Percentiles rank a stretch among this genome's conserved stretches.
These are phyloP conservation scores for Erynnis tages DNA, from an alignment of 2,888 invertebrate species.

Conservation along the genomic window DNA sequence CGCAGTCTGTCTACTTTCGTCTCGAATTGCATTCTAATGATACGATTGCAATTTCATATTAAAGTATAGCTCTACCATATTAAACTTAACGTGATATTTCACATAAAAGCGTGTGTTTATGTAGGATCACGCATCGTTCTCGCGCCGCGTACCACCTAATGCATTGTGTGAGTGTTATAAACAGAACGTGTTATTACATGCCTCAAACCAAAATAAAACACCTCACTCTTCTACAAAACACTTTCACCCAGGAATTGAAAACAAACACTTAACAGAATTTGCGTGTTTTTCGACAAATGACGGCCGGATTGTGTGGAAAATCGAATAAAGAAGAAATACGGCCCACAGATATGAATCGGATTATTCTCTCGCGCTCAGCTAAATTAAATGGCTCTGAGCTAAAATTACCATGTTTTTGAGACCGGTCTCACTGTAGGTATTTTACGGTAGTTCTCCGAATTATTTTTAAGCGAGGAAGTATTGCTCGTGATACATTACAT, in stretches of 20 bases:
- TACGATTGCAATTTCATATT: not conserved
- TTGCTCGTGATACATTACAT: too few relatives aligned
- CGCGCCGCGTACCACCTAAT: not conserved
- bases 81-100: not conserved
- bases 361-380: slow-evolving; percentile 50
- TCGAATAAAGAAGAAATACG: slow-evolving; percentile 53
- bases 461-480: slow-evolving; percentile 2
- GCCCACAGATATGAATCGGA: slow-evolving; percentile 65
- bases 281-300: slow-evolving; percentile 59
- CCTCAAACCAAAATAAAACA: slow-evolving; percentile 10
- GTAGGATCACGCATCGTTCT: not conserved
- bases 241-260: slow-evolving; percentile 33
- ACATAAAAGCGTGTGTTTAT: not conserved
- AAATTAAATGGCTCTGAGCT: slow-evolving; percentile 59
- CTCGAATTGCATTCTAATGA: slow-evolving; percentile 4
- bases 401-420: slow-evolving; percentile 61
- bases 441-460: slow-evolving; percentile 8
- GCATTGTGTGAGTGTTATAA: slow-evolving; percentile 10
- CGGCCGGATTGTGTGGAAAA: slow-evolving; percentile 41
- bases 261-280: slow-evolving; percentile 50
- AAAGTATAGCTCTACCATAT: too few relatives aligned
- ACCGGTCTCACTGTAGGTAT: slow-evolving; percentile 21
- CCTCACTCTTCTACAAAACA: slow-evolving; percentile 23
- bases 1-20: too few relatives aligned
- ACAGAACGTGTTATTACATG: slow-evolving; percentile 6